Base-by-base conservation (phyloP, 2,113 vertebrate species). In the Eudorcas thomsonii region DNA sequence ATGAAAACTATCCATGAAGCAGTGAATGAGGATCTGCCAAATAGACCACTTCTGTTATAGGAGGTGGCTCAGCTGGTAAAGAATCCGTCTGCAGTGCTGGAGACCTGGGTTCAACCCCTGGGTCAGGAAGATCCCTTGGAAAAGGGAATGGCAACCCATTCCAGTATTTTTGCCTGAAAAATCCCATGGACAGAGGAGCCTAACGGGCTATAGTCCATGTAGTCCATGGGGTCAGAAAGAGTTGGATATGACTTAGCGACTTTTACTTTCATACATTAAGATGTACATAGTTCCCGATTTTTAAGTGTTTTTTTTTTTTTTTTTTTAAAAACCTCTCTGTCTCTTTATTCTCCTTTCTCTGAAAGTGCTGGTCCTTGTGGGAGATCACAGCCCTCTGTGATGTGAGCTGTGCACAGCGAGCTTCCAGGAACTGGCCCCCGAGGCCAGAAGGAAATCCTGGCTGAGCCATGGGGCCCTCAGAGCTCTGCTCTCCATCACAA, bases 391-490 rank as follows among this genome's bases (percentile, higher is more conserved):
- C 26, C 30, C 5, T 96, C 64, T 50, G 30, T 13, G n/a, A 80
- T 7, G 13, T 13, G 50, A 50, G 16, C 5, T 14, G 11, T 17
- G 50, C 6, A 0, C 0, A 33, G 50, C 0, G 11, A 50, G 36
- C 0, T 25, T n/a, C 57, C n/a, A 5, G 59, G 60, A 36, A 11
- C 62, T 36, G 48, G 43, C 5, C 11, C 1, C 0, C 7, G 15
- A 8, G 30, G 21, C 2, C 33, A 14, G 59, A 39, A 57, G 57
- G 36, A 90, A 71, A 45, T n/a, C 17, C 33, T 52, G 7, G 19
- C 45, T 85, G 17, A 21, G 71, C 52, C 87, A 2, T 11, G 28
- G 14, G 2, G 8, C 17, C 3, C 36, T 30, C 2, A 2, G 5
- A 7, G 26, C 67, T 4, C 17, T 16, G 33, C 17, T 23, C 21